Base-by-base conservation (phyloP, 2,888 invertebrate species). In the Pseudanteris insignis region DNA sequence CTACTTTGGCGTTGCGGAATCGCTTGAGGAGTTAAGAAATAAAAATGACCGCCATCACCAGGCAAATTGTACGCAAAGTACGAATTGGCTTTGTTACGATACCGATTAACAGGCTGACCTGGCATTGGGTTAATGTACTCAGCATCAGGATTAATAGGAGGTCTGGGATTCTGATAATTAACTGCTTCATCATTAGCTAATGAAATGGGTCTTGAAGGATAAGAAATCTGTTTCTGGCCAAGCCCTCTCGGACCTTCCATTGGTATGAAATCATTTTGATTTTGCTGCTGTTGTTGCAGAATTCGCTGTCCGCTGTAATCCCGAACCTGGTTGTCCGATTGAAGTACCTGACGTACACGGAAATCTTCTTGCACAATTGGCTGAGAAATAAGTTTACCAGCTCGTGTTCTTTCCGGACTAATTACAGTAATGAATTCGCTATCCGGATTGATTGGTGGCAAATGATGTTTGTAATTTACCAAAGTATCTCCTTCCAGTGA, bases 11-110 rank as follows among this genome's bases (percentile, higher is more conserved):
- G 72, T 74, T 81, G 70, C 37, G 72, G 67, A 24, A 81, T 83
- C 12, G 86, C 83, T 70, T 89, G 89, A 1, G 90, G 90, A 50
- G 90, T 89, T 55, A 90, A 81, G 82, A 90, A 90, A 76, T 89
- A 90, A 70, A 90, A 89, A 79, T 90, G 90, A 0, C 89, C 89
- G 6, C 89, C 88, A 67, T 89, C 89, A 0, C 89, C 90, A 0
- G 90, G 90, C 54, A 90, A 81, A 68, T 86, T 82, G 77, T 90
- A 90, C 6, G 89, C 88, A 65, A 90, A 87, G 70, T 86, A 87
- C 11, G 88, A 85, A n/a, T 84, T 85, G 24, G 67, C 65, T 50
- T 73, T 76, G 30, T 70, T 72, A 30, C 63, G 55, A 14, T 54
- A 70, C 13, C 50, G 62, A 12, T 65, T 68, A 26, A 67, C 54